Evolutionary conservation across 1,140 invertebrate species (phyloP), one percentile per base, ranked within the genome.

Genomic region (Drosophila aff.): DNA sequence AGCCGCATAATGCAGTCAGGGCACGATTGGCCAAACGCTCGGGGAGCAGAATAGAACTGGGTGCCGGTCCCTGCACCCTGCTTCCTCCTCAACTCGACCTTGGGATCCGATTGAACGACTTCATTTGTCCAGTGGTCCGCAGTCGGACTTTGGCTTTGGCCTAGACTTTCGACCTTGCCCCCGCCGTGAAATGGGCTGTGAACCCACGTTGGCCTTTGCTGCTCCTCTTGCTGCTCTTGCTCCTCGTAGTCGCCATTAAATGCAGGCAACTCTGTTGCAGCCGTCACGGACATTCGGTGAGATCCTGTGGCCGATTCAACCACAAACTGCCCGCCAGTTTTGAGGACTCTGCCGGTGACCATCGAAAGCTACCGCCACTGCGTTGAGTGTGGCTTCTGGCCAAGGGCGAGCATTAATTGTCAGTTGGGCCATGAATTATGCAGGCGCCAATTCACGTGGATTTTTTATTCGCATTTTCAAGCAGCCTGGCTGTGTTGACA

Each of bases 391-490:
- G 76, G 41, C 38, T 67, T 21, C 49, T 10, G 40, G 18, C 31
- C 33, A 47, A 47, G 36, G 38, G 52, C 52, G 33, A 23, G 53
- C 53, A 57, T 57, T 49, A 58, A 60, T 57, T 58, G 66, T 38
- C 23, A 49, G 47, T 41, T 63, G 64, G 52, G n/a, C 50, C 74
- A 59, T 80, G 67, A 89, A 83, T 86, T 89, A 86, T 86, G 84
- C 83, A 86, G 77, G 80, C 66, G 44, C 26, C 47, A 62, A 57
- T 83, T 72, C 44, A 58, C 66, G 67, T 64, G 58, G 46, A 74
- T 66, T 61, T 79, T 67, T 72, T 67, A 57, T 26, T 57, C 21
- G 36, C 53, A 11, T 74, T 68, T 68, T 52, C 49, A 40, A 40
- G 40, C 23, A 49, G 40, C 44, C 57, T 46, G 28, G 6, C n/a